Percentiles rank a stretch among this genome's conserved stretches.
Conservation (phyloP, 1,140 invertebrate species). For the Glossosoma conforme region DNA sequence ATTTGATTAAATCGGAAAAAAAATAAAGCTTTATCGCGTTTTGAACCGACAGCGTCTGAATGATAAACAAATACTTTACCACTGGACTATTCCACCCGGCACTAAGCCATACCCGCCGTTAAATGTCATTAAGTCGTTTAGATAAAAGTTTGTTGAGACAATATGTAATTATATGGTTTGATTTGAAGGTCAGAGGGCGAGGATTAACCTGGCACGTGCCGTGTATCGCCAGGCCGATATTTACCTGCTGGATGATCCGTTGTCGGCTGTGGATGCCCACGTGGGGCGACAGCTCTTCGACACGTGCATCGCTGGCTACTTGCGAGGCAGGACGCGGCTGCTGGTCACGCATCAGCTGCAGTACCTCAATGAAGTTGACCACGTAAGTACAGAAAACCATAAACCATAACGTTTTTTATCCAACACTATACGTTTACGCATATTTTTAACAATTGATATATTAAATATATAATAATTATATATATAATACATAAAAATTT, state of each 20-base stretch:
- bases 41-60: too few species aligned
- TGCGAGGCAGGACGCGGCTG: conserved; percentile 67
- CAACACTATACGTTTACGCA: background rate
- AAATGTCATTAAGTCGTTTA: too few species aligned
- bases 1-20: too few species aligned
- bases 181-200: conserved; percentile 71
- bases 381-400: conserved; percentile 39
- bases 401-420: background rate
- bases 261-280: conserved; percentile 72
- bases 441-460: background rate
- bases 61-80: too few species aligned
- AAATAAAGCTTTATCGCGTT: too few species aligned
- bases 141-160: too few species aligned
- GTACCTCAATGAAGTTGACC: conserved; percentile 72
- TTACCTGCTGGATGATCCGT: conserved; percentile 79
- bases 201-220: conserved; percentile 80
- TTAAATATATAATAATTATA: too few species aligned
- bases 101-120: too few species aligned
- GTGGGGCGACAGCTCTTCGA: conserved; percentile 66
- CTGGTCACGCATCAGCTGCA: conserved; percentile 87
- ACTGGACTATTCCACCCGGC: too few species aligned
- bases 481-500: too few species aligned
- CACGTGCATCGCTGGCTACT: conserved; percentile 62
- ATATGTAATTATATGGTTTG: too few species aligned
- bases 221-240: conserved; percentile 78